Conservation (phyloP, 2,113 vertebrate genomes). For the Sialia sialis region DNA sequence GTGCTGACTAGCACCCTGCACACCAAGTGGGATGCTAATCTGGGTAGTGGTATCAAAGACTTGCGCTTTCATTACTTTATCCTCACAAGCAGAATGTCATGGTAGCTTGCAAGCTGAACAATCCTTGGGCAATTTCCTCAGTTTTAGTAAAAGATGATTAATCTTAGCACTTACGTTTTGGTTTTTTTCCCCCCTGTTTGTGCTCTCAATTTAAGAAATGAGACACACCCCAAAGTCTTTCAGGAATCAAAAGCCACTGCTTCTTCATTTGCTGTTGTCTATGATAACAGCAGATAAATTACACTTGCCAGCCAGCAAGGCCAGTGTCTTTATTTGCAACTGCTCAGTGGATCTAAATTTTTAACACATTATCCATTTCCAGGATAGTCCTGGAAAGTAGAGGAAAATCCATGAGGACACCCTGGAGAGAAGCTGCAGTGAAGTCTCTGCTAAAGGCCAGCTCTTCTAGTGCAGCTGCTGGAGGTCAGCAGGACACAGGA, state of each 20-base stretch:
- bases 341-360: neutral
- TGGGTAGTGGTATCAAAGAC: neutral
- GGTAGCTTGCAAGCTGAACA: neutral
- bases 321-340: neutral
- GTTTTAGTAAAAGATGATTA: neutral
- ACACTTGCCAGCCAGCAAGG: neutral
- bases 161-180: neutral
- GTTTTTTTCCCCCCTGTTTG: neutral
- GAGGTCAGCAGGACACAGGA: neutral
- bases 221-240: neutral
- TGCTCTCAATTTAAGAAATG: neutral
- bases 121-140: neutral
- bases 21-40: neutral
- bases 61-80: neutral
- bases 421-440: neutral
- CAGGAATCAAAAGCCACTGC: neutral
- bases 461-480: neutral
- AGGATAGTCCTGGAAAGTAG: neutral
- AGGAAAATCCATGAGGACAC: neutral
- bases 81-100: neutral
- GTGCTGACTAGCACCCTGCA: neutral
- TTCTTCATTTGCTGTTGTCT: neutral
- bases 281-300: neutral
- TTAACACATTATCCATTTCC: neutral
- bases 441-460: neutral